Evolutionary conservation across 2,113 vertebrate genomes (phyloP).

Genomic region (Pardalotus punctatus): DNA sequence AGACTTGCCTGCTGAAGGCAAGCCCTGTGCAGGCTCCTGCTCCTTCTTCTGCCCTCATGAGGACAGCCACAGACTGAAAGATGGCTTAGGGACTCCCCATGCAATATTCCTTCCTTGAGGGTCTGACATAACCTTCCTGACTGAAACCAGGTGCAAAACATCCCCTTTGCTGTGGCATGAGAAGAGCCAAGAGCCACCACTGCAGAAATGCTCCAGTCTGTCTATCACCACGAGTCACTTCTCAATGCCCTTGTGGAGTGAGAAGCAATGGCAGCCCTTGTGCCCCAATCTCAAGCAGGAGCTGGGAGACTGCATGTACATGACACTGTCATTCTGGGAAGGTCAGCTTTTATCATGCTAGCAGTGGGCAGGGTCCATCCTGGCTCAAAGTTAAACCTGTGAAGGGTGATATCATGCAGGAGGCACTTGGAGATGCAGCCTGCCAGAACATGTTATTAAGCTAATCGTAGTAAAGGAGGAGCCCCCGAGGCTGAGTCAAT

Average conservation of each 20-base stretch:
- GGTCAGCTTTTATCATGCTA: not conserved
- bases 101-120: not conserved
- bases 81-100: not conserved
- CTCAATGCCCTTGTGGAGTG: not conserved
- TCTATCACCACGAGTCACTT: accelerated
- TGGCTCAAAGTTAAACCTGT: not conserved
- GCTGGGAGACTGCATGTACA: not conserved
- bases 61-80: not conserved
- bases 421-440: not conserved
- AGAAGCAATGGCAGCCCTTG: not conserved
- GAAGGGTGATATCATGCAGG: not conserved
- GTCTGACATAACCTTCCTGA: not conserved
- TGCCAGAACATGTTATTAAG: not conserved
- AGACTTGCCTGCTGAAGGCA: not conserved
- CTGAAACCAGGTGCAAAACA: not conserved
- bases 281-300: accelerated
- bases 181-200: not conserved
- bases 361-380: not conserved
- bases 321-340: not conserved
- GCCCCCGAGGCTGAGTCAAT: not conserved
- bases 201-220: not conserved
- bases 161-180: not conserved
- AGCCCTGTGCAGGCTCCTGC: not conserved
- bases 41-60: not conserved
- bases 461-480: not conserved